Base-by-base conservation (phyloP, 2,888 invertebrate species). In the Falcaria lacertinaria region DNA sequence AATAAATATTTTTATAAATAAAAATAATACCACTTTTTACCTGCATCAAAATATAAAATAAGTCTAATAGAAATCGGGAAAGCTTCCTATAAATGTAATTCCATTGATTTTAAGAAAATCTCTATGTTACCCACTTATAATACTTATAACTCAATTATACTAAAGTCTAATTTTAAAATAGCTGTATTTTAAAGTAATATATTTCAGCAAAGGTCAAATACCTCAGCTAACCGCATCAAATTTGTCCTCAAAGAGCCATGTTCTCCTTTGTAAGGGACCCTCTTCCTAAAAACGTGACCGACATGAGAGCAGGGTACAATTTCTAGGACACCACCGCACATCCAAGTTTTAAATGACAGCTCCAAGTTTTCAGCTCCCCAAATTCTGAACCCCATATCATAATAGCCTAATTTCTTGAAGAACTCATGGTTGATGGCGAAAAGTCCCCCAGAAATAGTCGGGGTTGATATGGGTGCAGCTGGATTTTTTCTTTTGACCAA, bases 331-430 rank as follows among this genome's bases (percentile, higher is more conserved):
- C 99, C 99, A 28, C 98, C 98, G 69, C 99, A 99, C 99, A 99
- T 99, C 99, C 99, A 99, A 0, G 97, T 95, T 92, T 98, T 98
- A 83, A 99, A 99, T 1, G 98, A 98, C 33, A 99, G 83, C 80
- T 98, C 98, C 52, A 98, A 89, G 85, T 99, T 98, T 80, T 99
- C 98, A 34, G 97, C 98, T 42, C 99, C 99, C 99, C 98, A 99
- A 63, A 98, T 97, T 76, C 98, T 97, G 86, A 98, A 98, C 8
- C 97, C 98, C 28, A 96, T 95, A 82, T 99, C 99, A 80, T 99
- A 99, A 34, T 96, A 96, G 33, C 99, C 99, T 28, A 99, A 90
- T 40, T 92, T 91, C 70, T 96, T 94, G 77, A 99, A 99, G 85
- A 96, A 99, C 46, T 90, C 82, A 64, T 93, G 93, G 80, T 96